Evolutionary conservation across 2,113 vertebrate genomes (phyloP).

Genomic region (Syngnathoides biaculeatus): DNA sequence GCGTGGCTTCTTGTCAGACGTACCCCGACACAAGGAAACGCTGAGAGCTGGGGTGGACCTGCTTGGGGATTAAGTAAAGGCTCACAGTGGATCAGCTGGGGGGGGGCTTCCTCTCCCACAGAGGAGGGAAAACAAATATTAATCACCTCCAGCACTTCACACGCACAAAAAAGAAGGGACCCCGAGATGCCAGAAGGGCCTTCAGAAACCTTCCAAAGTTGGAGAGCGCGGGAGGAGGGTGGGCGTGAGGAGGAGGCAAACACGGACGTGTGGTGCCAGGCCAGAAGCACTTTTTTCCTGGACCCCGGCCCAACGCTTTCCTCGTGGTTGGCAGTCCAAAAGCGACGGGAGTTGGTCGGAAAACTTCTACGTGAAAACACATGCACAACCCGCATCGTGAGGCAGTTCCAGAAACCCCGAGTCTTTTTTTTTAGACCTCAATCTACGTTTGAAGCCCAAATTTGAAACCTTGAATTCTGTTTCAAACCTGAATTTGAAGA

Average conservation of each 20-base stretch:
- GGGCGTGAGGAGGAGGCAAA: no score
- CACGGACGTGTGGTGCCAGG: background rate
- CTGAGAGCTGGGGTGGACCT: conserved; percentile 25
- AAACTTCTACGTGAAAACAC: background rate
- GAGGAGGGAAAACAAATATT: conserved; percentile 75
- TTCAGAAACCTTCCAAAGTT: conserved; percentile 3
- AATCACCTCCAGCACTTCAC: conserved; percentile 72
- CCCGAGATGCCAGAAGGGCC: conserved; percentile 36
- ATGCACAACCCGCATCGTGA: background rate
- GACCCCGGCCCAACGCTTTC: background rate
- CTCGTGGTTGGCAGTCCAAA: background rate
- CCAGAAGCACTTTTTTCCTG: conserved; percentile 1
- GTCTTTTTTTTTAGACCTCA: background rate
- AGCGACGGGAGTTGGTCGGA: no score
- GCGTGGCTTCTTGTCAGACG: background rate
- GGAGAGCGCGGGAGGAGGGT: background rate
- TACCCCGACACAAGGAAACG: conserved; percentile 22
- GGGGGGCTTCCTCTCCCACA: conserved; percentile 69
- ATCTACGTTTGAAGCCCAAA: background rate
- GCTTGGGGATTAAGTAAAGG: conserved; percentile 59
- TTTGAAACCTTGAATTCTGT: background rate
- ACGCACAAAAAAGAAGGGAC: conserved; percentile 51
- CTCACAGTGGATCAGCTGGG: conserved; percentile 68
- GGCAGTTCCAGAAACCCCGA: background rate
- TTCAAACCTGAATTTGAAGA: background rate